phyloP scores from a whole-genome alignment of 1,140 invertebrate species.

The Drosophila ironensis region DNA sequence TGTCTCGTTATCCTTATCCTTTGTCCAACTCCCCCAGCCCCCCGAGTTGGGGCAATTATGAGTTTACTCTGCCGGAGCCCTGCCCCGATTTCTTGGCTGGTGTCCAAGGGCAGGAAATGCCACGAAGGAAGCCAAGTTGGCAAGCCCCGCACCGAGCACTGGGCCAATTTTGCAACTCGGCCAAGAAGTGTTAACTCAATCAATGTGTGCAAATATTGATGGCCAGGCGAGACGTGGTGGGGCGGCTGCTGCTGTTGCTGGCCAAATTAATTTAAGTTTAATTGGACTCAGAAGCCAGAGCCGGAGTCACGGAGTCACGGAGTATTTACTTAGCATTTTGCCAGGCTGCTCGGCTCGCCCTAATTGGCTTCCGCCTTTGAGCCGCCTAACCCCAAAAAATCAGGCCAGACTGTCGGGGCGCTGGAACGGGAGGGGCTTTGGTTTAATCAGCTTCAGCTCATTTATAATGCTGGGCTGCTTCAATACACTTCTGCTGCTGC shows the following conservation, averaged over 20 bases:
- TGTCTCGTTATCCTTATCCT: conserved; percentile 1
- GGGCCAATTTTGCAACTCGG: conserved; percentile 58
- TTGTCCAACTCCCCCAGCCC: background rate
- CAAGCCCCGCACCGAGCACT: background rate
- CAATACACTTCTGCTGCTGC: too few species aligned
- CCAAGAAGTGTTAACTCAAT: conserved; percentile 74
- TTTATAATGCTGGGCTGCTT: conserved; percentile 52
- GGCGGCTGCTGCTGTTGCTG: conserved; percentile 14
- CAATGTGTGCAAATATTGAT: conserved; percentile 53
- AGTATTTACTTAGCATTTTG: conserved; percentile 49
- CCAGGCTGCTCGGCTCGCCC: conserved; percentile 7
- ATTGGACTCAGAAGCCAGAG: conserved; percentile 42
- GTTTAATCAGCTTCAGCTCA: conserved; percentile 20
- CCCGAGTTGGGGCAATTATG: conserved; percentile 47
- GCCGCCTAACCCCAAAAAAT: conserved; percentile 15
- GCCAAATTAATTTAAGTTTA: conserved; percentile 73
- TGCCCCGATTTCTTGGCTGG: conserved; percentile 38
- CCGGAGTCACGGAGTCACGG: background rate
- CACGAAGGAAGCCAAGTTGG: conserved; percentile 6
- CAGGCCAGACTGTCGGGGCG: conserved; percentile 20
- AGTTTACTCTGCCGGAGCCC: conserved; percentile 34
- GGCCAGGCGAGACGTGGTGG: background rate
- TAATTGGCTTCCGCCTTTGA: conserved; percentile 1
- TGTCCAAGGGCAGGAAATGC: conserved; percentile 13
- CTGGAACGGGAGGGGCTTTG: too few species aligned